Evolutionary conservation across 2,888 invertebrate species (phyloP), one percentile per base, ranked within the genome.

Genomic region (Scrobipalpa atriplicella): DNA sequence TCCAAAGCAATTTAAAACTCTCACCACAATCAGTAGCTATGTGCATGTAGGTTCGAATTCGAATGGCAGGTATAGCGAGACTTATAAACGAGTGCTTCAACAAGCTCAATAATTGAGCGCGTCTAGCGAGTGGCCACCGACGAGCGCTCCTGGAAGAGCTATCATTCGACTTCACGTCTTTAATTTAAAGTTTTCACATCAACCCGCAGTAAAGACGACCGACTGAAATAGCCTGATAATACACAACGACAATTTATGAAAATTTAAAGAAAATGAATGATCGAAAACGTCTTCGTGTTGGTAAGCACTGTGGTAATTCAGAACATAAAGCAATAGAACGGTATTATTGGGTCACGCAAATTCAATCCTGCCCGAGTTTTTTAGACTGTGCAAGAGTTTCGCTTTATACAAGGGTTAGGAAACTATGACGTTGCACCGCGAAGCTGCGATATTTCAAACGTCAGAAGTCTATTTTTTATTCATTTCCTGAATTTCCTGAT

Each of bases 51-150:
- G 39, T 11, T 9, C 43, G n/a, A 2, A 16, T n/a, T 7, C 1
- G n/a, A 47, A 47, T 47, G 5, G n/a, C 16, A 47, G 47, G 47
- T 16, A 47, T 5, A 47, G 16, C 47, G 47, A 47, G 10, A 43
- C 43, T 16, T 47, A 47, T 16, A 47, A 47, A 47, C 47, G 47
- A 47, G 47, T 47, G 16, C 16, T 39, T 73, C 70, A 77, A 75
- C 73, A 69, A 72, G 72, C 72, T 69, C 71, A 68, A 72, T 78
- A 77, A 77, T 79, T 77, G 74, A 71, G 41, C 43, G 43, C 64
- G 56, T 61, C 64, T 47, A 62, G 29, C 47, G 54, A 56, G 66
- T 52, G 66, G 52, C 41, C 68, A 18, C 64, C 54, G 41, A 47
- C 61, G 11, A 66, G 21, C 8, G 3, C 39, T 51, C 36, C 68